Percentiles rank a stretch among this genome's conserved stretches.
Evolutionary conservation across 1,140 invertebrate species (phyloP).

Genomic region (Ectropis grisescens): DNA sequence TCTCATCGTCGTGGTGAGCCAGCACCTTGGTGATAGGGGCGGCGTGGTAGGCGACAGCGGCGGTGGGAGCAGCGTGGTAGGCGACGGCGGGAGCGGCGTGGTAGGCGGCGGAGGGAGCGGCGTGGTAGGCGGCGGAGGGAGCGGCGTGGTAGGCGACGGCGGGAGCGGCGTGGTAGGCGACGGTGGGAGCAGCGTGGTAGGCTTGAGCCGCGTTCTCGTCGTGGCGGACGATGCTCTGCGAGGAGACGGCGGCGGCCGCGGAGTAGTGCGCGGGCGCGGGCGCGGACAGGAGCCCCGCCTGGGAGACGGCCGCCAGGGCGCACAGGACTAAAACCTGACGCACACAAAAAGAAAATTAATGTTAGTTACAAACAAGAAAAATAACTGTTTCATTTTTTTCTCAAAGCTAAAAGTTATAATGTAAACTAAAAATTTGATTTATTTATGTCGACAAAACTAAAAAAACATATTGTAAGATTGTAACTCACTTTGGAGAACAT

Average conservation of each 20-base stretch:
- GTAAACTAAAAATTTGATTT: no score
- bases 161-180: constrained; percentile 25
- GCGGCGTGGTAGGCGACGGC: constrained; percentile 14
- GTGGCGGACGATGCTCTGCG: constrained; percentile 40
- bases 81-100: constrained; percentile 19
- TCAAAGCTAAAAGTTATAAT: no score
- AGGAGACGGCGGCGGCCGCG: constrained; percentile 32
- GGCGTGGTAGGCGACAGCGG: constrained; percentile 15
- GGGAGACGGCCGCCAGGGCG: constrained; percentile 30
- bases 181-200: constrained; percentile 12
- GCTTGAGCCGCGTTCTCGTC: constrained; percentile 25
- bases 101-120: constrained; percentile 17
- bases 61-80: constrained; percentile 16
- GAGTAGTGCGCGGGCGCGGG: constrained; percentile 39
- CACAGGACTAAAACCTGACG: constrained; percentile 33
- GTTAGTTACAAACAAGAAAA: no score
- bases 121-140: constrained; percentile 14
- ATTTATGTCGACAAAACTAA: no score
- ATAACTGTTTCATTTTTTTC: no score
- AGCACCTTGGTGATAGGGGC: constrained; percentile 6
- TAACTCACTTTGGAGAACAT: no score
- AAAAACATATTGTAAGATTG: no score
- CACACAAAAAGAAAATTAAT: no score
- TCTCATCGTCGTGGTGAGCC: constrained; percentile 4
- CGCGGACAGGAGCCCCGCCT: constrained; percentile 29